These are phyloP conservation scores for Scaptomyza tumidula DNA, from an alignment of 2,888 invertebrate species.

Conservation along the genomic window DNA sequence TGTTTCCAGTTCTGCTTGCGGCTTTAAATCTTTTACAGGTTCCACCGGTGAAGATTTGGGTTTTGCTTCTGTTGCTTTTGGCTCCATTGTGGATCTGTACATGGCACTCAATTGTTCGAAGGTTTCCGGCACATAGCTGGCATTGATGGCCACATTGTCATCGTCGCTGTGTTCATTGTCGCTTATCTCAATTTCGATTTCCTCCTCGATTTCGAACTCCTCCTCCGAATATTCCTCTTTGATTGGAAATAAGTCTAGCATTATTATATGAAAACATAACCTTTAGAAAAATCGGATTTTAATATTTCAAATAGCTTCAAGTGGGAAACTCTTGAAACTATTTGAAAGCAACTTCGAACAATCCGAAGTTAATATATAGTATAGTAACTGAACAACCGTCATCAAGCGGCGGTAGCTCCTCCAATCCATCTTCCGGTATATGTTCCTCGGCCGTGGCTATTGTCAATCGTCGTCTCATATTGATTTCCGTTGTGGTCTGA, in stretches of 20 bases:
- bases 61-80: conserved; percentile 13
- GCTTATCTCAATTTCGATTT: conserved; percentile 77
- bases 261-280: conserved; percentile 25
- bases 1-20: background rate
- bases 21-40: conserved; percentile 7
- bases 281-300: background rate
- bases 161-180: conserved; percentile 78
- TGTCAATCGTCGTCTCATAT: conserved; percentile 82
- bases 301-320: conserved; percentile 40
- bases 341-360: conserved; percentile 53
- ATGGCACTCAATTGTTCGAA: conserved; percentile 82
- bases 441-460: conserved; percentile 81
- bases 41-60: background rate
- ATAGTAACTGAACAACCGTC: conserved; percentile 74
- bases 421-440: conserved; percentile 68
- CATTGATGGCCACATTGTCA: conserved; percentile 82
- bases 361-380: conserved; percentile 49
- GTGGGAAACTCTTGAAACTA: conserved; percentile 23
- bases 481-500: conserved; percentile 56
- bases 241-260: conserved; percentile 33
- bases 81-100: conserved; percentile 66
- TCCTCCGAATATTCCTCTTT: conserved; percentile 81
- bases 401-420: conserved; percentile 77
- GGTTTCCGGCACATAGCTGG: conserved; percentile 78
- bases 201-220: conserved; percentile 80